Percentiles rank a stretch among this genome's conserved stretches.
These are phyloP conservation scores for Leptobrachium ailaonicum DNA, from an alignment of 2,113 vertebrate species.

Conservation along the genomic window DNA sequence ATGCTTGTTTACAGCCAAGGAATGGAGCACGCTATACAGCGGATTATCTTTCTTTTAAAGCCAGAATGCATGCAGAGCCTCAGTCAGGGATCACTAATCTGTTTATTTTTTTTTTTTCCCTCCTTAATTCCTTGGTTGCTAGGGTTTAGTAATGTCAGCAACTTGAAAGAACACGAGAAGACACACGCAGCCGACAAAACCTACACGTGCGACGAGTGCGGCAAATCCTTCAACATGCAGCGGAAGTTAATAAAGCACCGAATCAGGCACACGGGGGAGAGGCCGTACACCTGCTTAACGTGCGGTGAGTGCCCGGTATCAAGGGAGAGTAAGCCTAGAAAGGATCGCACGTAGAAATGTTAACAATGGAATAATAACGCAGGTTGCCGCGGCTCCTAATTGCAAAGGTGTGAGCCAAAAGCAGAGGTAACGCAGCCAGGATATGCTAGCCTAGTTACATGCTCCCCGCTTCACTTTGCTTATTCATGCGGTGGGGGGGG, in stretches of 20 bases:
- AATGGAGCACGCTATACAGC: too few species aligned
- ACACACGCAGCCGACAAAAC: slow-evolving; percentile 87
- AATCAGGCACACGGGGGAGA: slow-evolving; percentile 84
- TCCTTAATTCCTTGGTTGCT: slow-evolving; percentile 19
- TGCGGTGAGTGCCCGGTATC: slow-evolving; percentile 74
- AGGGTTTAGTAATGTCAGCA: slow-evolving; percentile 97
- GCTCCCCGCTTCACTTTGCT: too few species aligned
- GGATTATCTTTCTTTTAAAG: not conserved
- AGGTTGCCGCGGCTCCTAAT: too few species aligned
- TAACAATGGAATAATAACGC: too few species aligned
- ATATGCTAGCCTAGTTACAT: too few species aligned
- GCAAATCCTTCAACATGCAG: slow-evolving; percentile 95
- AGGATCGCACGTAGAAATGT: too few species aligned
- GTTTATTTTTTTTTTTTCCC: not conserved
- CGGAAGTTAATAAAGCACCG: slow-evolving; percentile 91
- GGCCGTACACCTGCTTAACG: slow-evolving; percentile 87
- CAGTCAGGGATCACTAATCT: not conserved
- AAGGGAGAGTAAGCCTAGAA: too few species aligned
- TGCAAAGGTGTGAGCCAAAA: too few species aligned
- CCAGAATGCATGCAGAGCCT: not conserved
- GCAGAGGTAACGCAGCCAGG: too few species aligned
- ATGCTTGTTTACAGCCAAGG: too few species aligned
- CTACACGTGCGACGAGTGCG: slow-evolving; percentile 94
- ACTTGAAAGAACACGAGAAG: slow-evolving; percentile 95
- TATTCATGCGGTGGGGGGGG: too few species aligned